Evolutionary conservation across 2,113 vertebrate species (phyloP).

Genomic region (Anolis sagrei): DNA sequence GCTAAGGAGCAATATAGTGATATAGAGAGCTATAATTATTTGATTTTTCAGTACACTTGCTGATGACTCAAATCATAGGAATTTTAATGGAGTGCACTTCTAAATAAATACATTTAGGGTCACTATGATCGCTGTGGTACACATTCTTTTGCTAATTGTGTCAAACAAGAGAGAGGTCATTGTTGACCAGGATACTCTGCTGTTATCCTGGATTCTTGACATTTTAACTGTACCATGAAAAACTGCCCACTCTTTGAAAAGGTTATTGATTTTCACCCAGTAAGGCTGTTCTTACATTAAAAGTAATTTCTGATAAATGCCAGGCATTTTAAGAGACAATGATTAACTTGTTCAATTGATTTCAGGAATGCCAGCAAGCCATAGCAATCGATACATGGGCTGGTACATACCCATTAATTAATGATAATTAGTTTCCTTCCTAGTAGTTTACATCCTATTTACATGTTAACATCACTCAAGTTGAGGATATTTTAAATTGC

Average conservation of each 20-base stretch:
- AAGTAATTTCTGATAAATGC: conserved; percentile 4
- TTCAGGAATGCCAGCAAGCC: conserved; percentile 6
- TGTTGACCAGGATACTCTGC: not conserved
- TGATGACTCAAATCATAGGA: not conserved
- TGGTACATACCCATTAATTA: conserved; percentile 32
- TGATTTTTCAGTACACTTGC: too few species aligned
- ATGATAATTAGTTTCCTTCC: not conserved
- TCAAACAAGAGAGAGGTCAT: not conserved
- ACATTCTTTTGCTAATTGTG: too few species aligned
- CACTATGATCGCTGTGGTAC: not conserved
- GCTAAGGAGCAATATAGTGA: too few species aligned
- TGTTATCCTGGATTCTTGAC: not conserved
- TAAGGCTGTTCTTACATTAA: not conserved
- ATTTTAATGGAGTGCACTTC: not conserved
- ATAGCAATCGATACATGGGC: not conserved
- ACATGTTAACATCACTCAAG: not conserved
- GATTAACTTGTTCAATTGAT: not conserved
- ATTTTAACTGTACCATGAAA: not conserved
- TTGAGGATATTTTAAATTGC: not conserved
- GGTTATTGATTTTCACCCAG: not conserved
- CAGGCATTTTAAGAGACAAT: not conserved
- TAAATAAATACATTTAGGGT: not conserved
- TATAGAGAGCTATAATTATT: not conserved
- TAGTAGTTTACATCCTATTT: not conserved
- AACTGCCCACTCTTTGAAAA: not conserved